phyloP scores from a whole-genome alignment of 2,797 vertebrate species.

The Coreius guichenoti region DNA sequence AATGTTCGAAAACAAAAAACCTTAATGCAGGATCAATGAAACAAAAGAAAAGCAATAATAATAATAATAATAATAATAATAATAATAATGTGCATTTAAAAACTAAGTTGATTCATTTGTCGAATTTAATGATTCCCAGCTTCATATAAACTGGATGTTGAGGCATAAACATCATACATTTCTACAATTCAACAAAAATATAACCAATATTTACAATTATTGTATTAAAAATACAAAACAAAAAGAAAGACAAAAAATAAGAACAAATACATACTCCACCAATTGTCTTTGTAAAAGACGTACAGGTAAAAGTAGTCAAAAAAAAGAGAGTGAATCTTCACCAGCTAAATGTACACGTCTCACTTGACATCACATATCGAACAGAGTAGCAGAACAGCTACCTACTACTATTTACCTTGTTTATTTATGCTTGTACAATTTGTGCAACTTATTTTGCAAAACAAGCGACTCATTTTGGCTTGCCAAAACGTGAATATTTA shows the following conservation, averaged over 20 bases:
- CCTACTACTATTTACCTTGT: conserved; percentile 91
- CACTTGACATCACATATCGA: conserved; percentile 97
- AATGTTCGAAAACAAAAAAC: conserved; percentile 51
- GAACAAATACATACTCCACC: conserved; percentile 95
- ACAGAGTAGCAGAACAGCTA: conserved; percentile 93
- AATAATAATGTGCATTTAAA: conserved; percentile 71
- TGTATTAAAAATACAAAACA: conserved; percentile 99
- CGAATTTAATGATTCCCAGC: conserved; percentile 99
- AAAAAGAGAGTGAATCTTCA: conserved; percentile 91
- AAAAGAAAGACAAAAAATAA: conserved; percentile 68
- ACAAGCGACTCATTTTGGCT: conserved; percentile 78
- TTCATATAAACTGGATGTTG: conserved; percentile 98
- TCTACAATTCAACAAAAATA: conserved; percentile 99
- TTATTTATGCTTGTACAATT: conserved; percentile 89
- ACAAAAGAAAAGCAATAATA: conserved; percentile 18
- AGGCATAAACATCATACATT: conserved; percentile 99
- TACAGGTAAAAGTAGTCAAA: conserved; percentile 98
- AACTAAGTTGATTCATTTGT: conserved; percentile 75
- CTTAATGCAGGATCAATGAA: conserved; percentile 59
- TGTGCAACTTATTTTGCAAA: conserved; percentile 92
- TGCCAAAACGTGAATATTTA: conserved; percentile 89
- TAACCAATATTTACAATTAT: conserved; percentile 99
- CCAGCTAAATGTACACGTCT: conserved; percentile 99
- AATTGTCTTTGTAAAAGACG: conserved; percentile 99
- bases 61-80: conserved; percentile 43